phyloP scores from a whole-genome alignment of 2,888 invertebrate genomes.

The Meteorus cinctellus region DNA sequence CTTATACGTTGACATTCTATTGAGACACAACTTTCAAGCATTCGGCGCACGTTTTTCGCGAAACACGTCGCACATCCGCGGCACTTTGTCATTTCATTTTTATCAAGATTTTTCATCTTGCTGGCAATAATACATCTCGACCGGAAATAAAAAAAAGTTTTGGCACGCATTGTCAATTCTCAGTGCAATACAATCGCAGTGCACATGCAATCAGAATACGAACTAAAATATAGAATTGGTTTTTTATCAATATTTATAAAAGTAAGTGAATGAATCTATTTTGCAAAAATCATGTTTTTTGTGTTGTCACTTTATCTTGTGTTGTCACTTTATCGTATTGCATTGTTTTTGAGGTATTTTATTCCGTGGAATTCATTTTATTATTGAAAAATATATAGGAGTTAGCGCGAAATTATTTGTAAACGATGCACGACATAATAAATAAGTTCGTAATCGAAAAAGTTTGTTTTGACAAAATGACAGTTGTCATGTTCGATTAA shows the following conservation, averaged over 20 bases:
- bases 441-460: too few species aligned
- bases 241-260: background rate
- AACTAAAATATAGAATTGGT: background rate
- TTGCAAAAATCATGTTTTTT: too few species aligned
- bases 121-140: conserved; percentile 41
- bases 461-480: background rate
- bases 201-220: background rate
- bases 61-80: conserved; percentile 40
- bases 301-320: too few species aligned
- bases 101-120: conserved; percentile 43
- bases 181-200: conserved; percentile 5
- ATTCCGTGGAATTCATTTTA: background rate
- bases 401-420: too few species aligned
- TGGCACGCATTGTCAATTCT: conserved; percentile 14
- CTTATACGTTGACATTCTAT: conserved; percentile 40
- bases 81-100: conserved; percentile 45
- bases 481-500: too few species aligned
- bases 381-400: too few species aligned
- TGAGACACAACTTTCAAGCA: conserved; percentile 36
- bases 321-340: too few species aligned
- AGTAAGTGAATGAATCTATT: background rate
- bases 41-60: conserved; percentile 35
- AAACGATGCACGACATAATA: too few species aligned
- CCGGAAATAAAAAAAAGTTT: conserved; percentile 1
- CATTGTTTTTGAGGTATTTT: background rate